phyloP scores from a whole-genome alignment of 1,140 invertebrate genomes.

The Trigoniulus corallinus region DNA sequence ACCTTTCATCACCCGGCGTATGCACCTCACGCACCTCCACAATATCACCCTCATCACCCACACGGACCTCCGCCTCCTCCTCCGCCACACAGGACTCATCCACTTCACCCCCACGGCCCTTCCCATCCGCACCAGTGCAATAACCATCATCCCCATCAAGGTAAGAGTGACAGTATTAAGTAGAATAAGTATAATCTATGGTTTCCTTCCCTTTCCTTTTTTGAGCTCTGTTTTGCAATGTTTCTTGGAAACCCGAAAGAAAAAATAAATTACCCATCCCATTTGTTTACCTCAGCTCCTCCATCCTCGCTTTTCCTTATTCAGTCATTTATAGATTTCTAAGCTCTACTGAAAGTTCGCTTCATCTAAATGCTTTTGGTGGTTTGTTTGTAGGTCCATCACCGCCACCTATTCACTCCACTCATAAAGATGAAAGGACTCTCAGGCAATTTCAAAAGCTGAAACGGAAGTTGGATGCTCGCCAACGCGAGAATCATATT shows the following conservation, averaged over 20 bases:
- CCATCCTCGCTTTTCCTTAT: not conserved
- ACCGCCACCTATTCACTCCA: constrained; percentile 32
- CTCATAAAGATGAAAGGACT: constrained; percentile 56
- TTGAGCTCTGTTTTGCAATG: not conserved
- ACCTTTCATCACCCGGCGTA: constrained; percentile 10
- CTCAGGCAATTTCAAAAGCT: constrained; percentile 55
- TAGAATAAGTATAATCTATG: not conserved
- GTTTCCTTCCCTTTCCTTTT: not conserved
- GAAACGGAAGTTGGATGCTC: constrained; percentile 48
- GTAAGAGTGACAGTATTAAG: constrained; percentile 3
- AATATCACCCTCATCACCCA: constrained; percentile 30
- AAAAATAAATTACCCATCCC: not conserved
- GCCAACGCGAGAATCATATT: constrained; percentile 24
- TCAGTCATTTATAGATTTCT: constrained; percentile 2
- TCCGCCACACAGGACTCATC: constrained; percentile 14
- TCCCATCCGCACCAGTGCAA: constrained; percentile 6
- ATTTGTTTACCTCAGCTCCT: not conserved
- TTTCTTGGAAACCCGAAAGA: not conserved
- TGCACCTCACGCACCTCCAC: constrained; percentile 31
- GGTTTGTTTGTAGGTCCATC: constrained; percentile 16
- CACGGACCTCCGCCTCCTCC: constrained; percentile 31
- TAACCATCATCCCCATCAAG: constrained; percentile 12
- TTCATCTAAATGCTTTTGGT: not conserved
- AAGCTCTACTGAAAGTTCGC: not conserved
- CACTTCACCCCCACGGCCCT: not conserved